Evolutionary conservation across 2,113 vertebrate species (phyloP).

Genomic region (Macaca mulatta): DNA sequence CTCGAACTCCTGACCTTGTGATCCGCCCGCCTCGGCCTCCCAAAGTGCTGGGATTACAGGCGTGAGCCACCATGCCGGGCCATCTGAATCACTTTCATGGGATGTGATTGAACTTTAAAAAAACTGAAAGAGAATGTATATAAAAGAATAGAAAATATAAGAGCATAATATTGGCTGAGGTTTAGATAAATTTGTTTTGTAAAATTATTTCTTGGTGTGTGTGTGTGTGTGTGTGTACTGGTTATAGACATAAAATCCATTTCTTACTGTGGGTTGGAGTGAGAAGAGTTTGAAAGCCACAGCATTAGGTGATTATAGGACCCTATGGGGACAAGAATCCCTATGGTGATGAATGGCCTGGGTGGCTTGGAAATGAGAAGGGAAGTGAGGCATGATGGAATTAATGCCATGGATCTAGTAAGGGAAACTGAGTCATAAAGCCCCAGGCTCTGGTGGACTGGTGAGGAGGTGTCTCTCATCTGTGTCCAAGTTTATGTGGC

Average conservation of each 20-base stretch:
- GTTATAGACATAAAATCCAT: neutral
- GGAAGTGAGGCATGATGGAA: neutral
- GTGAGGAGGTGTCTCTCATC: neutral
- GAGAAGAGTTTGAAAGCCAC: neutral
- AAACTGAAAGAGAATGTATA: neutral
- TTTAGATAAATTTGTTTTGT: neutral
- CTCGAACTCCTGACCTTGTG: too few species aligned
- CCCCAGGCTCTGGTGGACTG: neutral
- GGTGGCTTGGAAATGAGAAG: neutral
- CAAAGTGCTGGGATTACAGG: too few species aligned
- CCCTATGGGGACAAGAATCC: neutral
- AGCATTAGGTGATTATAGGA: neutral
- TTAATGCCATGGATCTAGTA: neutral
- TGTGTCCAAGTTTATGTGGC: neutral
- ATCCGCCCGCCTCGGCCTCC: too few species aligned
- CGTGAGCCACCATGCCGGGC: accelerated
- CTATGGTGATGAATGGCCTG: neutral
- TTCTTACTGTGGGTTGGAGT: neutral
- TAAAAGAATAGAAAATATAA: neutral
- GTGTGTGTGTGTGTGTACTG: neutral
- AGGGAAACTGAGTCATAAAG: neutral
- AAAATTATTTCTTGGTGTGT: neutral
- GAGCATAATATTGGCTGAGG: neutral
- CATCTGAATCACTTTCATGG: neutral
- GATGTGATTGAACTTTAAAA: neutral